Evolutionary conservation across 64 coral and sea anemone species (phyloP).

Genomic region (Montipora cactus): DNA sequence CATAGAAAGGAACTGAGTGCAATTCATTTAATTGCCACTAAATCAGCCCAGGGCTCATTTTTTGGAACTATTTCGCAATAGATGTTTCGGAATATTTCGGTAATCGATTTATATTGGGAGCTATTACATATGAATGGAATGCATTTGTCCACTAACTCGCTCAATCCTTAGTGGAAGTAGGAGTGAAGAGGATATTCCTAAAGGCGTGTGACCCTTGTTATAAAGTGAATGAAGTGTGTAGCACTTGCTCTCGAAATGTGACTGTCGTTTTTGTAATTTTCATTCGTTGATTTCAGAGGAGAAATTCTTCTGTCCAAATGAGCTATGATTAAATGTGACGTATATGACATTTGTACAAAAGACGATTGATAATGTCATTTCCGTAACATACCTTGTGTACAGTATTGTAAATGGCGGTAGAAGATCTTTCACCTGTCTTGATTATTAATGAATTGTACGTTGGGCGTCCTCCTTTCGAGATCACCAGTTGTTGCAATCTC

Average conservation of each 20-base stretch:
- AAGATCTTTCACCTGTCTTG: too few species aligned
- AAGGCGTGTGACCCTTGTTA: background rate
- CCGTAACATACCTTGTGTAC: too few species aligned
- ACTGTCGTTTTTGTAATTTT: background rate
- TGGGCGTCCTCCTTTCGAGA: too few species aligned
- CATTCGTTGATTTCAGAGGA: background rate
- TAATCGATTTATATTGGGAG: background rate
- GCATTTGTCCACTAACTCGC: background rate
- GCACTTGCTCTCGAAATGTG: background rate
- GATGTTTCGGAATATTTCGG: background rate
- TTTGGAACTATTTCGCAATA: background rate
- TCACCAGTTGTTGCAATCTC: too few species aligned
- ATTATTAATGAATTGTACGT: too few species aligned
- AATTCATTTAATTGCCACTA: background rate
- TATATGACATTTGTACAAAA: background rate
- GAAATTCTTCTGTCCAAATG: background rate
- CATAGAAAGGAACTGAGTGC: background rate
- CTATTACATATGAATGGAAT: background rate
- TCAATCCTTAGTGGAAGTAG: background rate
- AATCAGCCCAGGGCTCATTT: background rate
- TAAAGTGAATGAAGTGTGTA: background rate
- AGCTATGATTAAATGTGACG: background rate
- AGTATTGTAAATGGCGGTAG: too few species aligned
- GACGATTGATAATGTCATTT: too few species aligned
- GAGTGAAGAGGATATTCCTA: background rate